Evolutionary conservation across 2,888 invertebrate species (phyloP).

Genomic region (Melanchra persicariae): DNA sequence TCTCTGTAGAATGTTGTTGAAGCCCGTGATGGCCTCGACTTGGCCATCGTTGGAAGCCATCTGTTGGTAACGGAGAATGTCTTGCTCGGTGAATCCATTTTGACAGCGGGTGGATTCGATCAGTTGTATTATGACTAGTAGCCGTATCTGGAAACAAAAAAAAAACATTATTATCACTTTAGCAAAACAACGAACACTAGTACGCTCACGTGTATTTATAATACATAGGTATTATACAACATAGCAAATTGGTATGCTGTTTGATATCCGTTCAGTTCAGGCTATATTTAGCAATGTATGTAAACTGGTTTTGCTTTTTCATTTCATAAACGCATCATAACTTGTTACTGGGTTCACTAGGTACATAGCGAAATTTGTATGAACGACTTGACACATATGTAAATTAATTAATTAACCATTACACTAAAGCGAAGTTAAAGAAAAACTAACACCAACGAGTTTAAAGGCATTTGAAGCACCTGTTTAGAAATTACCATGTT

Average conservation of each 20-base stretch:
- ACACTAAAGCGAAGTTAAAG: constrained; percentile 17
- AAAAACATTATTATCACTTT: constrained; percentile 31
- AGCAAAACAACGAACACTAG: background rate
- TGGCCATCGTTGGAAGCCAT: constrained; percentile 80
- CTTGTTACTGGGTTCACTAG: constrained; percentile 7
- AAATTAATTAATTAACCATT: constrained; percentile 15
- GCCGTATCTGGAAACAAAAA: constrained; percentile 86
- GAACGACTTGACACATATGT: background rate
- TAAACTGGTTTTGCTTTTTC: constrained; percentile 18
- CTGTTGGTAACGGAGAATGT: constrained; percentile 82
- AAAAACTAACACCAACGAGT: constrained; percentile 34
- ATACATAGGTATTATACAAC: background rate
- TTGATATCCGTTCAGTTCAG: constrained; percentile 4
- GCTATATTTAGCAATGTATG: constrained; percentile 2
- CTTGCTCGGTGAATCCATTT: constrained; percentile 84
- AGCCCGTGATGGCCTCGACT: constrained; percentile 78
- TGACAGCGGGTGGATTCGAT: constrained; percentile 80
- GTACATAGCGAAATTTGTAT: background rate
- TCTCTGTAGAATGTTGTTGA: constrained; percentile 80
- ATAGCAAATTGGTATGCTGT: background rate
- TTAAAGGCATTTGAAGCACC: constrained; percentile 36
- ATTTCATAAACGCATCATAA: constrained; percentile 11
- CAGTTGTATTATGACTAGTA: constrained; percentile 84
- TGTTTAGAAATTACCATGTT: constrained; percentile 65
- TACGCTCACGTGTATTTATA: background rate